phyloP scores from a whole-genome alignment of 2,113 vertebrate species.

The Dipodomys ordii region DNA sequence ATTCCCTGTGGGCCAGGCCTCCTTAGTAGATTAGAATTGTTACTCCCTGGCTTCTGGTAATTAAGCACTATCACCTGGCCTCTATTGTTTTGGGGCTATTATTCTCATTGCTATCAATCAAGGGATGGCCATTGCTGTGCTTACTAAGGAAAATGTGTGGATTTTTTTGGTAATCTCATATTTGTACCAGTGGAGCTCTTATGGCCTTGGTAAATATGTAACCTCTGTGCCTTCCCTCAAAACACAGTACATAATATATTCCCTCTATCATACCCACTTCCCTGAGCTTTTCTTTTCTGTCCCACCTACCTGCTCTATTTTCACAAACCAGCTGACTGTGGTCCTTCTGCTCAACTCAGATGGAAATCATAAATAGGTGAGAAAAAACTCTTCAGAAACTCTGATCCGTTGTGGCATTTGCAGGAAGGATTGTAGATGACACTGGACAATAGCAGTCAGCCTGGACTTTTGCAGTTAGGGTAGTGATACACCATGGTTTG shows the following conservation, averaged over 20 bases:
- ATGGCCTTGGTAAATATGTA: background rate
- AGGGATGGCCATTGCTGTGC: background rate
- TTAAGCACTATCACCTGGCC: background rate
- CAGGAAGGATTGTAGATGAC: too few species aligned
- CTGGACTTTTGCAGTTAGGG: too few species aligned
- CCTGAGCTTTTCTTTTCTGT: too few species aligned
- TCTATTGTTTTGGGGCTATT: background rate
- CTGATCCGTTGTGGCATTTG: too few species aligned
- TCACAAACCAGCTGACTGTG: too few species aligned
- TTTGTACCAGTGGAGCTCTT: background rate
- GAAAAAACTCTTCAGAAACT: too few species aligned
- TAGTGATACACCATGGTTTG: too few species aligned
- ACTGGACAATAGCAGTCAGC: too few species aligned
- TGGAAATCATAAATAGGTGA: too few species aligned
- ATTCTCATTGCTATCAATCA: background rate
- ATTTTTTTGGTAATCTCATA: background rate
- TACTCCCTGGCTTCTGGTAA: background rate
- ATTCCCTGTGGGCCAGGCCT: background rate
- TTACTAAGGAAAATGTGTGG: background rate
- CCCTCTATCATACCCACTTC: too few species aligned
- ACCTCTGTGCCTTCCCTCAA: background rate
- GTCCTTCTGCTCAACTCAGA: too few species aligned
- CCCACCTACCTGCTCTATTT: too few species aligned
- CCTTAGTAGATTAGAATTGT: background rate
- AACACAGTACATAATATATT: background rate